Percentiles rank a stretch among this genome's conserved stretches.
These are phyloP conservation scores for Lasioglossum calceatum DNA, from an alignment of 2,888 invertebrate species.

Conservation along the genomic window DNA sequence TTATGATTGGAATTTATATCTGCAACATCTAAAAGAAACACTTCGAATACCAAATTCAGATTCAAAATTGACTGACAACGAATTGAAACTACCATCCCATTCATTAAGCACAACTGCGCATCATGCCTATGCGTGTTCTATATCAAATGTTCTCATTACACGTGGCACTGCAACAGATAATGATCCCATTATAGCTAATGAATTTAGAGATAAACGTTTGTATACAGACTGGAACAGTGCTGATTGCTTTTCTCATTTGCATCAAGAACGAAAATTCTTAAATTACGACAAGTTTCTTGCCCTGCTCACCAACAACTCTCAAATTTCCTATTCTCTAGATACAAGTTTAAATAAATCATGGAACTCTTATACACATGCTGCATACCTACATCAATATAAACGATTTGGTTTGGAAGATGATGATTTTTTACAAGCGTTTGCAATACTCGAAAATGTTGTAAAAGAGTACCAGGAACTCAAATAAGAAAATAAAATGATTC, in stretches of 20 bases:
- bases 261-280: conserved; percentile 82
- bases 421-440: conserved; percentile 85
- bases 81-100: conserved; percentile 70
- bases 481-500: conserved; percentile 1
- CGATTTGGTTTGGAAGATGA: conserved; percentile 84
- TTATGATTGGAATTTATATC: conserved; percentile 82
- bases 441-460: conserved; percentile 84
- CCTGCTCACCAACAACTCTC: conserved; percentile 84
- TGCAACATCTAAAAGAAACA: conserved; percentile 78
- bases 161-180: conserved; percentile 78
- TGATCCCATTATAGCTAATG: conserved; percentile 71
- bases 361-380: conserved; percentile 84
- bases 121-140: conserved; percentile 65
- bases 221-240: conserved; percentile 83
- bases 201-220: conserved; percentile 79
- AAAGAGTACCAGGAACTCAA: conserved; percentile 82
- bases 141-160: conserved; percentile 84
- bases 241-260: conserved; percentile 80
- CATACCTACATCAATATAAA: conserved; percentile 86
- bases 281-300: conserved; percentile 84
- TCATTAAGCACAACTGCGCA: conserved; percentile 26
- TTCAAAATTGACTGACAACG: conserved; percentile 67
- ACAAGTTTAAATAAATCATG: conserved; percentile 84
- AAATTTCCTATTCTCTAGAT: conserved; percentile 82
- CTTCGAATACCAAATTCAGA: conserved; percentile 70